Evolutionary conservation across 2,797 vertebrate genomes (phyloP), one percentile per base, ranked within the genome.

Genomic region (Ataeniobius toweri): DNA sequence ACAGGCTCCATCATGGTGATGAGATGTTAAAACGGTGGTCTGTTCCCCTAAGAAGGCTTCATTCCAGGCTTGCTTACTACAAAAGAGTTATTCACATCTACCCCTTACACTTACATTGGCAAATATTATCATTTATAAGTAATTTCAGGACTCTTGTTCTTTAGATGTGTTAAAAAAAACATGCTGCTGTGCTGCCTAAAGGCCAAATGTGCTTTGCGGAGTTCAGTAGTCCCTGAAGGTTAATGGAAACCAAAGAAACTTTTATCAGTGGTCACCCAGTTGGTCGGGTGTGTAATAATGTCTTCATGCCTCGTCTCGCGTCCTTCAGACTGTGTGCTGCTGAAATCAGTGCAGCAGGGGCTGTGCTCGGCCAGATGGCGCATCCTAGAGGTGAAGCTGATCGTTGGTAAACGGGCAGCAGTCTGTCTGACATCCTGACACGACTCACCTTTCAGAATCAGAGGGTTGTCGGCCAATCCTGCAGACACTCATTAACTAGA

Each of bases 341-440:
- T 89, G 73, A 67, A 85, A 80, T 79, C 39, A 5, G 55, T 89
- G 51, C 89, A 85, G 86, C 83, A 83, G 84, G 83, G 83, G 50
- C 31, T 73, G 65, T 53, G 82, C 82, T 80, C 68, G 12, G 46
- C 16, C 85, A 86, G 86, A 85, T 91, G 85, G 85, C 65, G 80
- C 63, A 22, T 89, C 84, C 90, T 91, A 89, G 89, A 88, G 88
- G 83, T 87, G 83, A 78, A 83, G 87, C 79, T 81, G 69, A 79
- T 89, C 78, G 70, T 76, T 71, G 24, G 16, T 84, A 73, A 81
- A 82, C 69, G 68, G 73, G 56, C 86, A 77, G 65, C 87, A 69
- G 87, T 83, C 77, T 59, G 81, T 79, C 69, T 81, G 75, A 83
- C 78, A 76, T 31, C 46, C 73, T 71, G 80, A 87, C 75, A 74